Evolutionary conservation across 2,888 invertebrate genomes (phyloP).

Genomic region (Trissolcus brochymenae): DNA sequence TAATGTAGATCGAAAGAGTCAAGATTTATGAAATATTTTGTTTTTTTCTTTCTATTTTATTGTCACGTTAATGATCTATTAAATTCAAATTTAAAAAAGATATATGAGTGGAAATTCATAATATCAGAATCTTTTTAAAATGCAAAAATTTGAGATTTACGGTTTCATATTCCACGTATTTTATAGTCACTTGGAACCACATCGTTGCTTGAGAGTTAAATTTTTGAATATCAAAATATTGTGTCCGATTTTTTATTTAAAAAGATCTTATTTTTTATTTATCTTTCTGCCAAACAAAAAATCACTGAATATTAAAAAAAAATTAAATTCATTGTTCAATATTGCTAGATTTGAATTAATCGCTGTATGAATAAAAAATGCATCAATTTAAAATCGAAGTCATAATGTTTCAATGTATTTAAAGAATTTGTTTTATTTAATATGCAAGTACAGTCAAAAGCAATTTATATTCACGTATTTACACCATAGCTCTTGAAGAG

Average conservation of each 20-base stretch:
- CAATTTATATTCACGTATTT: conserved; percentile 72
- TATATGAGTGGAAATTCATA: conserved; percentile 25
- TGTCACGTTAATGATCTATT: conserved; percentile 43
- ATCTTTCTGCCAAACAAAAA: too few relatives aligned
- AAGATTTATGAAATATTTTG: conserved; percentile 38
- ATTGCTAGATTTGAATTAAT: too few relatives aligned
- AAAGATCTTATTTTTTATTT: too few relatives aligned
- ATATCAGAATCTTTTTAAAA: conserved; percentile 26
- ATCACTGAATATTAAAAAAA: too few relatives aligned
- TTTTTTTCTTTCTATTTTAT: conserved; percentile 20
- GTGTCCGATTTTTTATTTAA: not conserved
- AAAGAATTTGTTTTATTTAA: too few relatives aligned
- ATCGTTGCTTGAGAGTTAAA: not conserved
- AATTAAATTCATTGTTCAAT: too few relatives aligned
- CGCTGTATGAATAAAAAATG: too few relatives aligned
- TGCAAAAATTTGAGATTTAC: conserved; percentile 25
- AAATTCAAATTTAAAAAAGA: conserved; percentile 46
- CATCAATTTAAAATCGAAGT: conserved; percentile 2
- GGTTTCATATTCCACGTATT: conserved; percentile 14
- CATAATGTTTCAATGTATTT: conserved; percentile 7
- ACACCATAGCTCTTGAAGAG: conserved; percentile 62
- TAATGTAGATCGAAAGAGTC: conserved; percentile 34
- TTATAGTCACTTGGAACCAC: conserved; percentile 1
- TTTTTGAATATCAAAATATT: not conserved
- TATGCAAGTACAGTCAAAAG: conserved; percentile 19